These are phyloP conservation scores for Atractosteus spatula DNA, from an alignment of 2,113 vertebrate genomes.

Conservation along the genomic window DNA sequence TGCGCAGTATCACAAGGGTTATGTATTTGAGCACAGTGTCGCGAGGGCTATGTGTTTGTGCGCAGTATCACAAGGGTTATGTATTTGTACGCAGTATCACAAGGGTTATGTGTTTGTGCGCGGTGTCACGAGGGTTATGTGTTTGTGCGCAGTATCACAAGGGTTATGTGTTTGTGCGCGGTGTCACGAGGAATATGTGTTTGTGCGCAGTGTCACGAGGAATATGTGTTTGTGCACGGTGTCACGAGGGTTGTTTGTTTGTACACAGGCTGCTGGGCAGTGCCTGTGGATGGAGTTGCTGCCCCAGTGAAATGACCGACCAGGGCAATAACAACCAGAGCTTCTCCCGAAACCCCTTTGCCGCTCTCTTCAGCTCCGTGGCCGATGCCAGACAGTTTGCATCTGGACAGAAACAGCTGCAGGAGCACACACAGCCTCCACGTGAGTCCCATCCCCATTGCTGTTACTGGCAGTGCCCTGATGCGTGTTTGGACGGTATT, in stretches of 20 bases:
- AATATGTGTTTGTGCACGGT: neutral
- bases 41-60: neutral
- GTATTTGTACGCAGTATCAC: neutral
- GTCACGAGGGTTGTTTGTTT: neutral
- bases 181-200: neutral
- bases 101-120: neutral
- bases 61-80: neutral
- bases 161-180: neutral
- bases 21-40: neutral
- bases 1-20: neutral
- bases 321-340: slow-evolving; percentile 97
- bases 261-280: slow-evolving; percentile 33
- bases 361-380: slow-evolving; percentile 92
- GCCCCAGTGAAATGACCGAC: slow-evolving; percentile 91
- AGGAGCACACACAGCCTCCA: slow-evolving; percentile 57
- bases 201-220: neutral
- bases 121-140: neutral
- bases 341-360: slow-evolving; percentile 95
- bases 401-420: slow-evolving; percentile 78
- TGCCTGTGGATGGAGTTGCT: slow-evolving; percentile 71
- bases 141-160: neutral
- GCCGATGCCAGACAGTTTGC: slow-evolving; percentile 95
- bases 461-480: neutral
- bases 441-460: slow-evolving; percentile 59
- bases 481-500: no score